Evolutionary conservation across 2,113 vertebrate species (phyloP).

Genomic region (Labeo rohita): DNA sequence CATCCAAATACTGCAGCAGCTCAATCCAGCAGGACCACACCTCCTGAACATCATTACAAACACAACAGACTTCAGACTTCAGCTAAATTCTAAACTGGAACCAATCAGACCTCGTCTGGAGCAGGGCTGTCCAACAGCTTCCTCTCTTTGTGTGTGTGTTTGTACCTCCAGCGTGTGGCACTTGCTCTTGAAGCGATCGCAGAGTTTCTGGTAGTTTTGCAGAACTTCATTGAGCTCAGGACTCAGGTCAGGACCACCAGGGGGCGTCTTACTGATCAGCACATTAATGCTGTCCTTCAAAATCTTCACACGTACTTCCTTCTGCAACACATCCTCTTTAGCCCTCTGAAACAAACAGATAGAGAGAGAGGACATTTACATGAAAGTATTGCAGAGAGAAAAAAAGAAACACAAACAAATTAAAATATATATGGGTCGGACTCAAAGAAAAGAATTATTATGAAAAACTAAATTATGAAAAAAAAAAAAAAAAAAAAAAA

Average conservation of each 20-base stretch:
- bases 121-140: background rate
- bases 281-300: conserved; percentile 94
- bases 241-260: conserved; percentile 83
- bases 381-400: background rate
- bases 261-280: conserved; percentile 80
- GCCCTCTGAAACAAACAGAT: conserved; percentile 80
- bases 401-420: background rate
- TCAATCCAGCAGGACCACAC: conserved; percentile 99
- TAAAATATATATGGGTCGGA: background rate
- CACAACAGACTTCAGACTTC: background rate
- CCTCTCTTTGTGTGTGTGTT: too few relatives aligned
- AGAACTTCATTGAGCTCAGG: conserved; percentile 83
- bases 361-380: background rate
- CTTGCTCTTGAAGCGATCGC: conserved; percentile 93
- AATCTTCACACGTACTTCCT: conserved; percentile 98
- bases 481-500: too few relatives aligned
- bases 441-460: background rate
- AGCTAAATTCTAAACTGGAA: background rate
- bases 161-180: conserved; percentile 94
- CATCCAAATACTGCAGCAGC: conserved; percentile 91
- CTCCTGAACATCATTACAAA: conserved; percentile 77
- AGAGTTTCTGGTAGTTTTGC: conserved; percentile 92
- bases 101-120: background rate
- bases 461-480: background rate
- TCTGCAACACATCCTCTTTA: conserved; percentile 97